Base-by-base conservation (phyloP, 1,140 invertebrate genomes). In the Spodoptera litura region DNA sequence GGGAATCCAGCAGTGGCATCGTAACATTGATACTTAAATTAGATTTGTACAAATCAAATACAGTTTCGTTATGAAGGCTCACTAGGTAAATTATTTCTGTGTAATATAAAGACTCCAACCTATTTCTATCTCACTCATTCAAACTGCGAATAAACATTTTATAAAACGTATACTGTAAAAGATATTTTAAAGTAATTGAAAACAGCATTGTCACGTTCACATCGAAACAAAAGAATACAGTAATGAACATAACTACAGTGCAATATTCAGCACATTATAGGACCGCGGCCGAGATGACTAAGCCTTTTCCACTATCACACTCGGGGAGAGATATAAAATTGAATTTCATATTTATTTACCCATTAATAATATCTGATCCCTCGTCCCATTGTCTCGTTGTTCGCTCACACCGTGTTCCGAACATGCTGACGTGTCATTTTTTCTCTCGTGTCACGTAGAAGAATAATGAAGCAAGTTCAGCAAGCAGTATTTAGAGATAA, bases 341-440 rank as follows among this genome's bases (percentile, higher is more conserved):
- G 73, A 75, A 75, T 75, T 75, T 75, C 59, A 64, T 75, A 75
- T 75, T 75, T 75, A 75, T 75, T 75, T 75, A 64, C 44, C 73
- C 73, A 75, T 75, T 75, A 75, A 75, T 75, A 75, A 75, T 75
- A 62, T 51, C 73, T n/a, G 73, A 58, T 73, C 53, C 56, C 44
- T 44, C 38, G 13, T 25, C 55, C 73, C 58, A 64, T 75, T 75
- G 73, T 75, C 59, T 75, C 73, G 58, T 35, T 10, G 71, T 15
- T 44, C 61, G 31, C 71, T 55, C 49, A 38, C 59, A 31, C 27
- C 58, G 73, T 64, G 73, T 64, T 73, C 13, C 49, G 59, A 74
- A 58, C 38, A 64, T 31, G 58, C n/a, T 75, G 73, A 75, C 73
- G 27, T 31, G 27, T 62, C 73, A 62, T 53, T 73, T 73, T 73